Percentiles rank a stretch among this genome's conserved stretches.
Evolutionary conservation across 2,113 vertebrate species (phyloP).

Genomic region (Cervus canadensis): DNA sequence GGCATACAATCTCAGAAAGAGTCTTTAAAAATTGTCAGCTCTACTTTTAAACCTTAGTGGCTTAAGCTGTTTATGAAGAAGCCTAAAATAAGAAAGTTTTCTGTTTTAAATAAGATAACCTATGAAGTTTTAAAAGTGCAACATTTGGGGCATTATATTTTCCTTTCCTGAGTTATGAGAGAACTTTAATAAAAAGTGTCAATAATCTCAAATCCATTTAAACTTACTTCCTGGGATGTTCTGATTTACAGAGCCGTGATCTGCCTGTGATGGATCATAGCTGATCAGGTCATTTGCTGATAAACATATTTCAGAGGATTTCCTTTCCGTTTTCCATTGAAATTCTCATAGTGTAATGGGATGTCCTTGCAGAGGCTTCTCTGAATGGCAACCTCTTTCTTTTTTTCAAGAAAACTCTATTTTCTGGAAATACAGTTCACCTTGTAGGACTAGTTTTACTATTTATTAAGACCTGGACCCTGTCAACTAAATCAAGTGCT

Average conservation of each 20-base stretch:
- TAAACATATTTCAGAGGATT: conserved; percentile 83
- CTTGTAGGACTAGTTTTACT: conserved; percentile 31
- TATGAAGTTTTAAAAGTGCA: conserved; percentile 74
- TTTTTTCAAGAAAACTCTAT: conserved; percentile 47
- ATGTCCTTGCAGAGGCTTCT: conserved; percentile 66
- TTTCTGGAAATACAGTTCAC: conserved; percentile 51
- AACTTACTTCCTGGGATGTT: conserved; percentile 72
- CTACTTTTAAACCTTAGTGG: conserved; percentile 57
- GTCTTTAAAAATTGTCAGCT: conserved; percentile 62
- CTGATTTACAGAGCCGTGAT: conserved; percentile 73
- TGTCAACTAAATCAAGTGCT: background rate
- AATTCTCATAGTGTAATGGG: conserved; percentile 77
- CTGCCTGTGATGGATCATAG: conserved; percentile 75
- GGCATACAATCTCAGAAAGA: background rate
- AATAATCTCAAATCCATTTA: conserved; percentile 81
- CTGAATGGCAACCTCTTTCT: background rate
- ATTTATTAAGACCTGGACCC: conserved; percentile 20
- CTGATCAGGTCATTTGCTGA: conserved; percentile 82
- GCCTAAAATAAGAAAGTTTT: conserved; percentile 71
- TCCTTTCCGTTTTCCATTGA: conserved; percentile 74
- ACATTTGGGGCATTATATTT: conserved; percentile 66
- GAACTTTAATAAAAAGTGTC: conserved; percentile 80
- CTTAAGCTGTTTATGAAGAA: conserved; percentile 67
- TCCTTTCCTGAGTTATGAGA: conserved; percentile 72
- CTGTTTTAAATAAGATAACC: conserved; percentile 76